Conservation (phyloP, 2,113 vertebrate genomes). For the Morone saxatilis region DNA sequence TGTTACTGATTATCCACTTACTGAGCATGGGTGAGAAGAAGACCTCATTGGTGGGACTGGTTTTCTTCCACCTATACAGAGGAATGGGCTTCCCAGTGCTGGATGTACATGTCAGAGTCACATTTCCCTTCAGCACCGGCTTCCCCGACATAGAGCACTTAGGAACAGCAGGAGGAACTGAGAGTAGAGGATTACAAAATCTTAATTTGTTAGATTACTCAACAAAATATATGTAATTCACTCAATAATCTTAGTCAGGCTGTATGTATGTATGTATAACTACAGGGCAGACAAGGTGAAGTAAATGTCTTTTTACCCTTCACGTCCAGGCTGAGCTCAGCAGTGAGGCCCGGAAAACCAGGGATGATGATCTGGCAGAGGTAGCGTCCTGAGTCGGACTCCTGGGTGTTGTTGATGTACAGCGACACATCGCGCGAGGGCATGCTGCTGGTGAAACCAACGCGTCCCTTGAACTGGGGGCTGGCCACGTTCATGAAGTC, state of each 20-base stretch:
- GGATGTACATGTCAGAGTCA: slow-evolving; percentile 90
- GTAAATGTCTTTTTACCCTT: slow-evolving; percentile 76
- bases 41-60: slow-evolving; percentile 78
- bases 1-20: slow-evolving; percentile 70
- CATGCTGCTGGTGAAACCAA: slow-evolving; percentile 79
- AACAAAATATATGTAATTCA: not conserved
- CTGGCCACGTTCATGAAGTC: slow-evolving; percentile 39
- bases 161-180: slow-evolving; percentile 90
- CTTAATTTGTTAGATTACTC: not conserved
- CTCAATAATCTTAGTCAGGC: not conserved
- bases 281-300: not conserved
- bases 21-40: slow-evolving; percentile 88
- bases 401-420: slow-evolving; percentile 85
- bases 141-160: slow-evolving; percentile 84
- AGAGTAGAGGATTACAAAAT: not conserved
- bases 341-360: rapidly evolving
- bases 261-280: not conserved
- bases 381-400: slow-evolving; percentile 89
- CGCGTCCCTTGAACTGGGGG: slow-evolving; percentile 70
- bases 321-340: slow-evolving; percentile 83
- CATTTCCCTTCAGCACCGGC: slow-evolving; percentile 85
- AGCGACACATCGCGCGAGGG: slow-evolving; percentile 85
- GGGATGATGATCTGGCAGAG: slow-evolving; percentile 83
- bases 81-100: slow-evolving; percentile 88
- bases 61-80: slow-evolving; percentile 88